phyloP scores from a whole-genome alignment of 2,113 vertebrate genomes.

The Saguinus imperator region DNA sequence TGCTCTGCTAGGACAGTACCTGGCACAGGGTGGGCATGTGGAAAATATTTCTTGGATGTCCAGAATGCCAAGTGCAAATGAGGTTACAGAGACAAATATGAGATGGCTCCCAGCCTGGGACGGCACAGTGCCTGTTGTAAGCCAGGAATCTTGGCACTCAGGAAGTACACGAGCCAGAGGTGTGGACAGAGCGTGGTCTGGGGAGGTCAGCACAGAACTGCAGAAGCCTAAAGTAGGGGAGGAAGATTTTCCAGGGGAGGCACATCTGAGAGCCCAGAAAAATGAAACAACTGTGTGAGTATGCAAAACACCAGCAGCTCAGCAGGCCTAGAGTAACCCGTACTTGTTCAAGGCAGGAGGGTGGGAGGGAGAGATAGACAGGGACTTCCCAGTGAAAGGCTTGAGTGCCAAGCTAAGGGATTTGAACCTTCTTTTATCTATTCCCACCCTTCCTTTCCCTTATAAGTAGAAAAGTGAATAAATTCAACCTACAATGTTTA shows the following conservation, averaged over 20 bases:
- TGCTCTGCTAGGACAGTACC: background rate
- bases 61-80: background rate
- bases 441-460: background rate
- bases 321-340: background rate
- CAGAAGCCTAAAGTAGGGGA: background rate
- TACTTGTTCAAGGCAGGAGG: background rate
- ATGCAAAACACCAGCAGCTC: background rate
- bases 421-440: background rate
- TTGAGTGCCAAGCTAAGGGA: background rate
- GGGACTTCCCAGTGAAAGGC: background rate
- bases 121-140: background rate
- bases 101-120: background rate
- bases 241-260: no score
- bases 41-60: background rate
- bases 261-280: background rate
- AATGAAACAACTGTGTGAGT: background rate
- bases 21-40: background rate
- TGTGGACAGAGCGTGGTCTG: background rate
- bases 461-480: background rate
- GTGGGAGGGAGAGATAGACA: background rate
- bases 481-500: background rate
- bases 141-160: background rate
- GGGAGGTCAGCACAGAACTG: background rate
- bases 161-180: accelerated
- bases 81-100: background rate